Base-by-base conservation (phyloP, 2,113 vertebrate species). In the Benitochromis conjunctus region DNA sequence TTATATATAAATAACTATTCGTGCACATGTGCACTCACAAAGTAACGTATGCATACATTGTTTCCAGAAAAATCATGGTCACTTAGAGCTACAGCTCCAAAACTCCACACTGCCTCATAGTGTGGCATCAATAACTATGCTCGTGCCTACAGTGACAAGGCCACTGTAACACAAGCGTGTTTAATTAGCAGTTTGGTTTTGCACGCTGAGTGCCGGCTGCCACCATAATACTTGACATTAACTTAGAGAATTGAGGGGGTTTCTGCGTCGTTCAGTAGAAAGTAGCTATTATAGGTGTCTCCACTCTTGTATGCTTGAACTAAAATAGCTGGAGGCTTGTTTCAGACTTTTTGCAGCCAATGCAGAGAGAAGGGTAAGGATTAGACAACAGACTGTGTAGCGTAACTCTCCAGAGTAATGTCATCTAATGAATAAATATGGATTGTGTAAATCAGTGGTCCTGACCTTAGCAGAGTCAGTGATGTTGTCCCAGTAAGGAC, bases 401-500 rank as follows among this genome's bases (percentile, higher is more conserved):
- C 3, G 2, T 51, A 51, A 51, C 16, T 46, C 46, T 34, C 26
- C 29, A 38, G 48, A 48, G 38, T 46, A 31, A 60, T 29, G 13
- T 56, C 19, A 56, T 62, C 14, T 51, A 29, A 14, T 36, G 60
- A 81, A 38, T 55, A 21, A 48, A 79, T 71, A 76, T 51, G 26
- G 41, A 21, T 16, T 74, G 53, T 1, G 18, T 34, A 31, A 11
- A 53, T 62, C 16, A 13, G 53, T 31, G 53, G 41, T 71, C 54
- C 93, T 2, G 93, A 99, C 99, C 97, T 99, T 99, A 84, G 98
- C 98, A 1, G 97, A 97, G 85, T 98, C 97, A 0, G 97, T 98
- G 94, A 99, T 98, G 94, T 97, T 98, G 95, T 99, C 98, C 99
- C 99, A 99, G 93, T 99, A 99, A 18, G 99, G 98, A 80, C 98